Percentiles rank a stretch among this genome's conserved stretches.
Conservation (phyloP, 2,113 vertebrate genomes). For the Helogale parvula region DNA sequence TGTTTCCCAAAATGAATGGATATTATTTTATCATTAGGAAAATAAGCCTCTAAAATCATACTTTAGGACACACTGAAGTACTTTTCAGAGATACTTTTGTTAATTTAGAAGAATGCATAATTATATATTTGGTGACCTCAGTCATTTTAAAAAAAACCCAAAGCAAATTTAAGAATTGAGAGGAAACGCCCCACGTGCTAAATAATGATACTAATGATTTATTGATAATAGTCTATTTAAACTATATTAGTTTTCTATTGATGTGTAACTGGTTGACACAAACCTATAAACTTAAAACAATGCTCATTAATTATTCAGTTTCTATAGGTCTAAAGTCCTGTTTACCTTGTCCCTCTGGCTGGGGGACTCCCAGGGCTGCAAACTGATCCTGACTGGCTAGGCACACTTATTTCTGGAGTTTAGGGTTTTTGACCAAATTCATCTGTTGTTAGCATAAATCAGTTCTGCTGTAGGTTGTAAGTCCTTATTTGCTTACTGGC, state of each 20-base stretch:
- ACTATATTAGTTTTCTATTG: neutral
- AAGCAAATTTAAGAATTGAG: neutral
- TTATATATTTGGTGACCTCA: neutral
- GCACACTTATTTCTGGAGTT: neutral
- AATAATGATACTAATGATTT: neutral
- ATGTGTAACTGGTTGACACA: neutral
- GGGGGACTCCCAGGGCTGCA: neutral
- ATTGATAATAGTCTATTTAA: neutral
- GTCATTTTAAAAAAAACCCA: neutral
- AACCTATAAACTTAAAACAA: neutral
- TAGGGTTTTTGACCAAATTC: neutral
- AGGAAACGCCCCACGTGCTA: neutral
- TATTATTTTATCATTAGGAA: neutral
- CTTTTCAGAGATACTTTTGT: neutral
- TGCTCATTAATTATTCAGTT: neutral
- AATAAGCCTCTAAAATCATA: neutral
- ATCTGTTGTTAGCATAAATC: neutral
- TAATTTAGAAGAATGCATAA: neutral
- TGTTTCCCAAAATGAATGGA: neutral
- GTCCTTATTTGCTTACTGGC: neutral
- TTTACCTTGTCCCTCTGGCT: neutral
- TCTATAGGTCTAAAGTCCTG: neutral
- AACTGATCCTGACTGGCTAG: fast-evolving
- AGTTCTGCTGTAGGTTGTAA: neutral
- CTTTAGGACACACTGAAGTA: neutral